phyloP scores from a whole-genome alignment of 2,888 invertebrate genomes.

The Trissolcus japonicus region DNA sequence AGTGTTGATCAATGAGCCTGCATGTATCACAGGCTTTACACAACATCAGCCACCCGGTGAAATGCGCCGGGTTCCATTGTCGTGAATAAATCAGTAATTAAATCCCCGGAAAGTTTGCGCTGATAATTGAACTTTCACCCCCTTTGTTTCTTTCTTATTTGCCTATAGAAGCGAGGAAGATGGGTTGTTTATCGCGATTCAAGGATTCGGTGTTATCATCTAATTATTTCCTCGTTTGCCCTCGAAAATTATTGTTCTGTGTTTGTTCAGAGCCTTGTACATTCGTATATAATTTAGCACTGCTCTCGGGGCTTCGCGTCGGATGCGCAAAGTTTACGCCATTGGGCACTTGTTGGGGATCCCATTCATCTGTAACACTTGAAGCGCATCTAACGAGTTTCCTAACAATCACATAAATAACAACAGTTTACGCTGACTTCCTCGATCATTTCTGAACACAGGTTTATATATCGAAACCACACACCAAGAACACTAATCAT shows the following conservation, averaged over 20 bases:
- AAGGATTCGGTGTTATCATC: slow-evolving; percentile 20
- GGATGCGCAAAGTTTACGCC: slow-evolving; percentile 47
- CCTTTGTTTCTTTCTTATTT: slow-evolving; percentile 17
- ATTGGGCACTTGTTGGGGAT: slow-evolving; percentile 46
- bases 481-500: slow-evolving; percentile 35
- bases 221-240: slow-evolving; percentile 45
- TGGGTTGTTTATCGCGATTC: slow-evolving; percentile 18
- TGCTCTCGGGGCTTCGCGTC: slow-evolving; percentile 44
- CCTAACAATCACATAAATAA: slow-evolving; percentile 53
- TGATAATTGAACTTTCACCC: slow-evolving; percentile 25
- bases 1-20: slow-evolving; percentile 49
- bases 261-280: slow-evolving; percentile 14
- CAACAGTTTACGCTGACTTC: slow-evolving; percentile 25
- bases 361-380: slow-evolving; percentile 53
- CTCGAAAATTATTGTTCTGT: slow-evolving; percentile 44
- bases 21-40: slow-evolving; percentile 45
- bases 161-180: slow-evolving; percentile 1
- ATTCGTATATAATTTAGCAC: slow-evolving; percentile 44
- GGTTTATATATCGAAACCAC: slow-evolving; percentile 21
- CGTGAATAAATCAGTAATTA: slow-evolving; percentile 40
- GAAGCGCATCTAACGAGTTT: slow-evolving; percentile 55
- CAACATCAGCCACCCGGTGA: slow-evolving; percentile 4
- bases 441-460: slow-evolving; percentile 19
- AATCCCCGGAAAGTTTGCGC: slow-evolving; percentile 26
- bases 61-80: slow-evolving; percentile 7